Conservation (phyloP, 2,888 invertebrate species). For the Oxystoma pomonae region DNA sequence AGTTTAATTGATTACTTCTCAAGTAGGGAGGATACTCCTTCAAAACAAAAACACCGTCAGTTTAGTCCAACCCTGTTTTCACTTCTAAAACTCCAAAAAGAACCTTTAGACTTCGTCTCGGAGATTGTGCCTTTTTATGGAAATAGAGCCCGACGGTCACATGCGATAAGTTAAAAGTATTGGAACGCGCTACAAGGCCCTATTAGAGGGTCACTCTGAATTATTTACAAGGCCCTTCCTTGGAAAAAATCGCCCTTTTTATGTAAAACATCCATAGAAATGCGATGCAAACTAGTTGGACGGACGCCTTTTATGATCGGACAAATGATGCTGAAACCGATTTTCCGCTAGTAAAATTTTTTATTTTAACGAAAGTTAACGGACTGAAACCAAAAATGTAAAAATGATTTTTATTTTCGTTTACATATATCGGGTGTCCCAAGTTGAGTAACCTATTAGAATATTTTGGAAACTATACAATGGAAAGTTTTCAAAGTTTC, state of each 20-base stretch:
- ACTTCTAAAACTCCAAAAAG: not conserved
- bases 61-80: no score
- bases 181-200: conserved; percentile 39
- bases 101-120: not conserved
- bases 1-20: no score
- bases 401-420: no score
- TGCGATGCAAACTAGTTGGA: conserved; percentile 37
- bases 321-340: conserved; percentile 35
- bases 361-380: not conserved
- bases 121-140: conserved; percentile 32
- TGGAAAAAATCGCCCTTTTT: conserved; percentile 25
- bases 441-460: no score
- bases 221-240: conserved; percentile 47
- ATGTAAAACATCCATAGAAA: conserved; percentile 39
- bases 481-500: no score
- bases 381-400: no score
- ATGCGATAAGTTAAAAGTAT: conserved; percentile 45
- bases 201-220: conserved; percentile 47
- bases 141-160: conserved; percentile 32
- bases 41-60: no score
- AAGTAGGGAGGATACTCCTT: no score
- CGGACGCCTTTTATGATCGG: conserved; percentile 36
- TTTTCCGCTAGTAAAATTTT: conserved; percentile 16
- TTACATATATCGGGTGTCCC: no score
- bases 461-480: no score